phyloP scores from a whole-genome alignment of 2,888 invertebrate species.

The Machimus atricapillus region DNA sequence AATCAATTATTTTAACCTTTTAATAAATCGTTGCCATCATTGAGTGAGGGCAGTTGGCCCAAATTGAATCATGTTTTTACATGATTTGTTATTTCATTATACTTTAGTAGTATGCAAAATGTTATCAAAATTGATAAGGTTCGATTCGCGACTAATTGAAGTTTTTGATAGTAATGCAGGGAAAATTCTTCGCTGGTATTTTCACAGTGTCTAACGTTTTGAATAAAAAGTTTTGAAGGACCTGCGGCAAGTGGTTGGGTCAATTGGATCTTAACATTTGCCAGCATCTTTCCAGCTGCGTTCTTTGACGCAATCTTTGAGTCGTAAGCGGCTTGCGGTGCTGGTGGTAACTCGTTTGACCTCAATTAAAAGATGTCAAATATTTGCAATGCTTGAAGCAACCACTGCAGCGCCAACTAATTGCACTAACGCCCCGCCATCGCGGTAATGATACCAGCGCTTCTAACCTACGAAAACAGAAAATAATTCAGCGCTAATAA shows the following conservation, averaged over 20 bases:
- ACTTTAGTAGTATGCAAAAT: too few relatives aligned
- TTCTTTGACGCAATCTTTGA: neutral
- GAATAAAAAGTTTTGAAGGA: neutral
- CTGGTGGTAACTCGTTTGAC: neutral
- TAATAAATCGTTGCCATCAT: too few relatives aligned
- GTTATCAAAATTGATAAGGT: too few relatives aligned
- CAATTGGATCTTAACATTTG: neutral
- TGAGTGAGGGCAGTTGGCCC: too few relatives aligned
- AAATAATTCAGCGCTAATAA: conserved; percentile 6
- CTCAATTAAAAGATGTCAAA: conserved; percentile 23
- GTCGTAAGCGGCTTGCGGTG: neutral
- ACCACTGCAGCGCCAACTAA: neutral
- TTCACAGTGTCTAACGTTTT: neutral
- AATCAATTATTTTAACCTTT: too few relatives aligned
- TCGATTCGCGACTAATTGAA: too few relatives aligned
- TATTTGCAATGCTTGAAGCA: neutral
- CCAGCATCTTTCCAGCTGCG: neutral
- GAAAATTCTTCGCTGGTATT: too few relatives aligned
- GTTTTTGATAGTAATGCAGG: too few relatives aligned
- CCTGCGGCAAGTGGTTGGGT: neutral
- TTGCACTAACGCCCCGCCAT: neutral
- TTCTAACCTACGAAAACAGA: neutral
- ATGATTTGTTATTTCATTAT: too few relatives aligned
- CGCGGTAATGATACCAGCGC: neutral
- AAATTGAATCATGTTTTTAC: too few relatives aligned